Evolutionary conservation across 2,888 invertebrate species (phyloP).

Genomic region (Apocheima hispidaria): DNA sequence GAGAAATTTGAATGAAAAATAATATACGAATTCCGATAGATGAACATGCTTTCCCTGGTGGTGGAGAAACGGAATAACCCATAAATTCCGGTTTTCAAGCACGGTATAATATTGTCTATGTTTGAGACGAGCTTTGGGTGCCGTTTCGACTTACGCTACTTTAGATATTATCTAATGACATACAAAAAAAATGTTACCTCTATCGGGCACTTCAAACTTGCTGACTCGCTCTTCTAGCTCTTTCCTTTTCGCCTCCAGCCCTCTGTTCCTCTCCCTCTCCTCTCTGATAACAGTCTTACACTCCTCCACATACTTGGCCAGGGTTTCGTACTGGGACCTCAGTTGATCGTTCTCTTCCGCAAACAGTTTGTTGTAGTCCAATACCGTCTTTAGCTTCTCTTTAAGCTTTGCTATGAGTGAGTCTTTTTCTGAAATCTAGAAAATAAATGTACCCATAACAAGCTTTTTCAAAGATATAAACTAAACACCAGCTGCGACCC

Average conservation of each 20-base stretch:
- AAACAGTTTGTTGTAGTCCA: constrained; percentile 87
- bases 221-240: constrained; percentile 71
- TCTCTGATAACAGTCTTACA: constrained; percentile 79
- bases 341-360: constrained; percentile 87
- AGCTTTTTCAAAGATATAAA: too few relatives aligned
- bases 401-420: constrained; percentile 86
- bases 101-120: too few relatives aligned
- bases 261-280: constrained; percentile 70
- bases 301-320: constrained; percentile 82
- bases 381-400: constrained; percentile 86
- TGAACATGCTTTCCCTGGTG: too few relatives aligned
- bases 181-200: too few relatives aligned
- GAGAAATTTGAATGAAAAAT: too few relatives aligned
- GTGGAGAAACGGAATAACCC: too few relatives aligned
- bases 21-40: too few relatives aligned
- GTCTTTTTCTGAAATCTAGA: constrained; percentile 87
- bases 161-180: too few relatives aligned
- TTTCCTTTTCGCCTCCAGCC: constrained; percentile 66
- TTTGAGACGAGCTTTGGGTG: too few relatives aligned
- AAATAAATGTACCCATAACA: constrained; percentile 27
- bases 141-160: too few relatives aligned
- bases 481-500: too few relatives aligned
- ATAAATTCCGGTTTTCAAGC: too few relatives aligned
- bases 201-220: constrained; percentile 73
- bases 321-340: constrained; percentile 78